A percentile compares a stretch with the other conserved stretches of the same genome.
Evolutionary conservation across 2,797 vertebrate species (phyloP).

Genomic region (Taenioides sp.): DNA sequence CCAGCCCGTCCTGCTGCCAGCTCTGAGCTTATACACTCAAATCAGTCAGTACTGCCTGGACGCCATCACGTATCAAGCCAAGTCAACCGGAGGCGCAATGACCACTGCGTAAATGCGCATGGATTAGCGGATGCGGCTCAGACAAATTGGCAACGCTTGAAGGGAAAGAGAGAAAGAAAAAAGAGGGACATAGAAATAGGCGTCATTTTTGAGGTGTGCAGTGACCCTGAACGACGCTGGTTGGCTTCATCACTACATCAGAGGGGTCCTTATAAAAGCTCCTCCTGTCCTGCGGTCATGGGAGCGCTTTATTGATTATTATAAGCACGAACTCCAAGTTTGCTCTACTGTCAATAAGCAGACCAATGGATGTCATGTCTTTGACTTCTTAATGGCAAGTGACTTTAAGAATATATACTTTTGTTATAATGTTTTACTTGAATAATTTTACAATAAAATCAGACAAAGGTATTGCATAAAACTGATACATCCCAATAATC

Average conservation of each 20-base stretch:
- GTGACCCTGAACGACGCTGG: conserved; percentile 65
- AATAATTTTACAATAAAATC: neutral
- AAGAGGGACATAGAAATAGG: conserved; percentile 33
- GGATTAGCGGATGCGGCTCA: conserved; percentile 63
- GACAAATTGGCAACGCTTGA: conserved; percentile 70
- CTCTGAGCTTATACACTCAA: conserved; percentile 56
- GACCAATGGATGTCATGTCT: conserved; percentile 23
- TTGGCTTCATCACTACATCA: conserved; percentile 59
- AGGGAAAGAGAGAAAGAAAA: conserved; percentile 51
- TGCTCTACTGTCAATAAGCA: conserved; percentile 44
- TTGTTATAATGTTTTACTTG: neutral
- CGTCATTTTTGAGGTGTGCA: conserved; percentile 56
- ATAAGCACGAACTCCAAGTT: conserved; percentile 51
- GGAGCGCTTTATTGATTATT: conserved; percentile 35
- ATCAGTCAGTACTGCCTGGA: conserved; percentile 59
- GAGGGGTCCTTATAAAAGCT: conserved; percentile 53
- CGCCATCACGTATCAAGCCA: conserved; percentile 68
- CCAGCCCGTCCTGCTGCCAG: conserved; percentile 47
- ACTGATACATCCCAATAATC: neutral
- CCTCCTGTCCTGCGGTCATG: conserved; percentile 58
- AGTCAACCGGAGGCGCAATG: conserved; percentile 69
- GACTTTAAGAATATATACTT: neutral
- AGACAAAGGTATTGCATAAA: neutral
- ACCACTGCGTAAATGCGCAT: conserved; percentile 69
- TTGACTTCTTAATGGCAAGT: neutral